A percentile compares a stretch with the other conserved stretches of the same genome.
phyloP scores from a whole-genome alignment of 2,113 vertebrate genomes.

The Casuarius casuarius region DNA sequence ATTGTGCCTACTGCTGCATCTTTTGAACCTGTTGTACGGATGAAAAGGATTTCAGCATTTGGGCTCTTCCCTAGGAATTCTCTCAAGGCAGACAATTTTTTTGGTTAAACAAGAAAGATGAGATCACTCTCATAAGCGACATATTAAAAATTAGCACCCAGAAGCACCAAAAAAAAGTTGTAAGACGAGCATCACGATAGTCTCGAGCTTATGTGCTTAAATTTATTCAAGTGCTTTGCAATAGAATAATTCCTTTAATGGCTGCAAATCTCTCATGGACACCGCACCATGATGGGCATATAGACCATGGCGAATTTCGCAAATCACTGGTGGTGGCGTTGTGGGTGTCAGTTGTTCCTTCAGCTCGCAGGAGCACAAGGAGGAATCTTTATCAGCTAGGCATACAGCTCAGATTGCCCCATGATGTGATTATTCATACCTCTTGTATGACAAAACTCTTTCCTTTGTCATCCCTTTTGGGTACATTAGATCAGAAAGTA shows the following conservation, averaged over 20 bases:
- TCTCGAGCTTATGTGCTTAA: neutral
- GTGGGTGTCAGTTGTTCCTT: neutral
- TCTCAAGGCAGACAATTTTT: neutral
- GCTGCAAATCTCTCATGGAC: neutral
- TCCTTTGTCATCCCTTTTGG: neutral
- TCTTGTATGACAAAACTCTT: neutral
- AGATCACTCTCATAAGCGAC: neutral
- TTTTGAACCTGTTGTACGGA: neutral
- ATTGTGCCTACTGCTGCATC: neutral
- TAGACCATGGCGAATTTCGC: neutral
- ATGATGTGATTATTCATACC: neutral
- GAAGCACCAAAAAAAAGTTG: neutral
- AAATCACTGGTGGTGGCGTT: neutral
- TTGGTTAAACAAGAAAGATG: neutral
- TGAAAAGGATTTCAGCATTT: neutral
- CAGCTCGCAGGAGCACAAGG: neutral
- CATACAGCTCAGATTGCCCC: neutral
- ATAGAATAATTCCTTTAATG: neutral
- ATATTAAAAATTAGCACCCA: neutral
- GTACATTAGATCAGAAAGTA: neutral
- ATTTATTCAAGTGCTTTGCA: slow-evolving; percentile 6
- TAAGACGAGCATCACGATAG: neutral
- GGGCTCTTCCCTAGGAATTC: neutral
- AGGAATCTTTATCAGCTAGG: neutral
- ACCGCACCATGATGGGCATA: rapidly evolving